Percentiles rank a stretch among this genome's conserved stretches.
Conservation (phyloP, 2,888 invertebrate genomes). For the Apamea epomidion region DNA sequence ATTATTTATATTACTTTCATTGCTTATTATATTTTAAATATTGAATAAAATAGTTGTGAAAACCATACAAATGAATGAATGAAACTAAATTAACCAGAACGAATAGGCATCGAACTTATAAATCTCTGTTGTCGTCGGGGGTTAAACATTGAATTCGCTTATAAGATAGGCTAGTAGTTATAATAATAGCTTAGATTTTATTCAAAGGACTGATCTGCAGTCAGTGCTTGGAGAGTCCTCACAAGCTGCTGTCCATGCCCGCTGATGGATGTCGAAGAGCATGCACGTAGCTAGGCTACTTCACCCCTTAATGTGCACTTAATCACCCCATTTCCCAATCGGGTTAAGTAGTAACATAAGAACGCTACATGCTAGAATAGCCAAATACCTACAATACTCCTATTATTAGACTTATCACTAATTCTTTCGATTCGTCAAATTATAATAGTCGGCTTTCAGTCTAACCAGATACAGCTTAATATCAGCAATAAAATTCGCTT, state of each 20-base stretch:
- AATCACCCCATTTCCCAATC: not conserved
- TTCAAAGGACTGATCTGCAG: constrained; percentile 92
- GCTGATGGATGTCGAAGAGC: constrained; percentile 93
- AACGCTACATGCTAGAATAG: too few relatives aligned
- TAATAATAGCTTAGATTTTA: not conserved
- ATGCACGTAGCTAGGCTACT: constrained; percentile 90
- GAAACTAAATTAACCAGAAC: too few relatives aligned
- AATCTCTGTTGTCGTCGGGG: too few relatives aligned
- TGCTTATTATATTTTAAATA: not conserved
- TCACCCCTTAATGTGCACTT: not conserved
- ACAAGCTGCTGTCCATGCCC: constrained; percentile 92
- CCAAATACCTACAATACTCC: too few relatives aligned
- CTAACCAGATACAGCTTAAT: too few relatives aligned
- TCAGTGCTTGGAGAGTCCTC: constrained; percentile 96
- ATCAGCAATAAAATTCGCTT: not conserved
- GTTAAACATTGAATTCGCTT: not conserved
- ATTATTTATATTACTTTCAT: not conserved
- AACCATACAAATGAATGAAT: not conserved
- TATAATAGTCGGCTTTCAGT: not conserved
- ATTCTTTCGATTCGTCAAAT: not conserved
- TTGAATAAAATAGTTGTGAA: not conserved
- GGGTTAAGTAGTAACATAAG: not conserved
- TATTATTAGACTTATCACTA: not conserved
- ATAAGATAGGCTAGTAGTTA: not conserved
- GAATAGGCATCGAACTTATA: too few relatives aligned